These are phyloP conservation scores for Macroglossus sobrinus DNA, from an alignment of 2,113 vertebrate species.

Conservation along the genomic window DNA sequence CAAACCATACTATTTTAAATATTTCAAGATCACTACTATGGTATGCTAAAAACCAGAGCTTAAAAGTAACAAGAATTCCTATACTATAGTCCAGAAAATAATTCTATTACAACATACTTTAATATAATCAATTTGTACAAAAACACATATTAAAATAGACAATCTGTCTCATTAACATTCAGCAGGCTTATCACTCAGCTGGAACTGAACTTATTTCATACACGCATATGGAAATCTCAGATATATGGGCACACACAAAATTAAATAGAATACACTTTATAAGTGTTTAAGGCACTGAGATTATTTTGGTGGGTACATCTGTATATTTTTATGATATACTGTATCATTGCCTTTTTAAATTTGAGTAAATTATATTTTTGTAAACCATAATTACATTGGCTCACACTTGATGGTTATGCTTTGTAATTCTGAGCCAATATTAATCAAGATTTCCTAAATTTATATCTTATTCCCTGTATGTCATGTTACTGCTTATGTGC, in stretches of 20 bases:
- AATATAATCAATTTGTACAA: constrained; percentile 71
- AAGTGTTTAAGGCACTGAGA: constrained; percentile 48
- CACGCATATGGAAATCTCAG: constrained; percentile 63
- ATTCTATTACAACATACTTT: constrained; percentile 70
- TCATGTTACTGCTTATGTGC: background rate
- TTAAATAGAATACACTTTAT: constrained; percentile 59
- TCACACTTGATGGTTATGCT: constrained; percentile 55
- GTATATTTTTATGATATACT: constrained; percentile 61
- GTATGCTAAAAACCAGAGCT: constrained; percentile 41
- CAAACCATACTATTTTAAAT: constrained; percentile 41
- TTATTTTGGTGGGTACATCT: constrained; percentile 65
- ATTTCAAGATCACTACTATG: constrained; percentile 36
- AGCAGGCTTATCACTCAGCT: constrained; percentile 66
- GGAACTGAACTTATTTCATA: constrained; percentile 68
- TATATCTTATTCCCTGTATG: constrained; percentile 49
- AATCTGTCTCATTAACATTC: constrained; percentile 77
- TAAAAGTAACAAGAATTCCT: constrained; percentile 55
- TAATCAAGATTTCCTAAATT: constrained; percentile 75
- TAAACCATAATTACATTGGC: constrained; percentile 71
- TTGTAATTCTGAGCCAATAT: constrained; percentile 69
- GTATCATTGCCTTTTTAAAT: constrained; percentile 70
- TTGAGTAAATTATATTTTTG: constrained; percentile 76
- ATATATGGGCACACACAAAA: constrained; percentile 45
- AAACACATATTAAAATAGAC: constrained; percentile 75
- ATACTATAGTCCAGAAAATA: constrained; percentile 69